phyloP scores from a whole-genome alignment of 2,113 vertebrate species.

The Hylia prasina region DNA sequence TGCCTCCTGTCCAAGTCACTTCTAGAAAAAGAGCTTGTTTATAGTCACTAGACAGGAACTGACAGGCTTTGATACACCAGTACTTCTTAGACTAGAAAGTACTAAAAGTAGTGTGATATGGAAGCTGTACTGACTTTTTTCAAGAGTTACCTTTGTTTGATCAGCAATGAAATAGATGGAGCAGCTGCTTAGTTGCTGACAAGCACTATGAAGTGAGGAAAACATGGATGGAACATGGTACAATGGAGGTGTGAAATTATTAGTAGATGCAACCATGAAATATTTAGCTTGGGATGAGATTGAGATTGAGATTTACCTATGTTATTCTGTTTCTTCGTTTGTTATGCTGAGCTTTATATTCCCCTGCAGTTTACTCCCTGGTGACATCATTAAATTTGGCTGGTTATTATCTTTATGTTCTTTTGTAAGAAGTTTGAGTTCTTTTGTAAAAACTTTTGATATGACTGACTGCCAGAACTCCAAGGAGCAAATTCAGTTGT shows the following conservation, averaged over 20 bases:
- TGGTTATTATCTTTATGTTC: neutral
- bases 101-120: neutral
- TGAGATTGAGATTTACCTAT: too few relatives aligned
- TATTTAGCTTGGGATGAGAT: accelerated
- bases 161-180: neutral
- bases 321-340: neutral
- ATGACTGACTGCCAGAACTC: neutral
- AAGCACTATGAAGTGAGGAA: neutral
- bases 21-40: neutral
- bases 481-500: neutral
- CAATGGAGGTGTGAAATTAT: neutral
- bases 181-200: neutral
- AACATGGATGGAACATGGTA: neutral
- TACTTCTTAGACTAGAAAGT: neutral
- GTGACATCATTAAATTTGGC: neutral
- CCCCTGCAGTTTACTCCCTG: neutral
- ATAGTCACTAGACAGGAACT: neutral
- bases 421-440: neutral
- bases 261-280: neutral
- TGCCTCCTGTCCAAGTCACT: neutral
- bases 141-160: neutral
- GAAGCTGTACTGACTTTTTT: neutral
- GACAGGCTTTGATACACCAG: neutral
- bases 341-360: neutral
- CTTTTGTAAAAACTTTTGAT: neutral